These are phyloP conservation scores for Arizona elegans DNA, from an alignment of 2,113 vertebrate species.

Conservation along the genomic window DNA sequence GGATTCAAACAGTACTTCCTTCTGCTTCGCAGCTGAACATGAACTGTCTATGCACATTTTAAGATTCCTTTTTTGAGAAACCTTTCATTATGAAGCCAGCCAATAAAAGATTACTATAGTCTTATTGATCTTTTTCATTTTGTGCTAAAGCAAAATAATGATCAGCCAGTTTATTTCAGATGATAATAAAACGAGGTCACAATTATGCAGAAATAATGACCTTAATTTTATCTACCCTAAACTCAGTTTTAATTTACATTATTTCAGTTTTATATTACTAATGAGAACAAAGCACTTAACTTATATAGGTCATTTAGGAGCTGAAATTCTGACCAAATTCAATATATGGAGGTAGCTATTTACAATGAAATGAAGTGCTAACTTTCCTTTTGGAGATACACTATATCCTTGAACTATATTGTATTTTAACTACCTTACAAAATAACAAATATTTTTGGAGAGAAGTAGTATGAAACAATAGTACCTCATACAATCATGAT, in stretches of 20 bases:
- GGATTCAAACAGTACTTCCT: slow-evolving; percentile 31
- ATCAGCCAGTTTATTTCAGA: background rate
- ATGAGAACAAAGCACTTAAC: background rate
- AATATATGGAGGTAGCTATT: background rate
- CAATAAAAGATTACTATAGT: background rate
- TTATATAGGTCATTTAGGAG: background rate
- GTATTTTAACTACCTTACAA: background rate
- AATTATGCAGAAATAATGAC: background rate
- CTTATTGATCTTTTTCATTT: slow-evolving; percentile 3
- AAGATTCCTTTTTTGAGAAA: slow-evolving; percentile 42
- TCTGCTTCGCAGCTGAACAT: slow-evolving; percentile 1
- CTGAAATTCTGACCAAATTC: background rate
- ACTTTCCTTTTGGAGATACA: background rate
- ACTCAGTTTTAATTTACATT: slow-evolving; percentile 8
- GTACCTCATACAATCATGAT: slow-evolving; percentile 2
- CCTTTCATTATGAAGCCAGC: slow-evolving; percentile 20
- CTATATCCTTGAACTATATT: background rate
- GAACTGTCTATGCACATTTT: slow-evolving; percentile 21
- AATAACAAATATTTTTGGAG: background rate
- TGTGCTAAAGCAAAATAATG: background rate
- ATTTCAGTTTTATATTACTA: slow-evolving; percentile 9
- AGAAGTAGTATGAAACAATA: slow-evolving; percentile 10
- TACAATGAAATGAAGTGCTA: background rate
- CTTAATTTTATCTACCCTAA: background rate
- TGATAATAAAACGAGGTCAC: background rate